A percentile compares a stretch with the other conserved stretches of the same genome.
phyloP scores from a whole-genome alignment of 2,888 invertebrate species.

The Cosmorhoe ocellata region DNA sequence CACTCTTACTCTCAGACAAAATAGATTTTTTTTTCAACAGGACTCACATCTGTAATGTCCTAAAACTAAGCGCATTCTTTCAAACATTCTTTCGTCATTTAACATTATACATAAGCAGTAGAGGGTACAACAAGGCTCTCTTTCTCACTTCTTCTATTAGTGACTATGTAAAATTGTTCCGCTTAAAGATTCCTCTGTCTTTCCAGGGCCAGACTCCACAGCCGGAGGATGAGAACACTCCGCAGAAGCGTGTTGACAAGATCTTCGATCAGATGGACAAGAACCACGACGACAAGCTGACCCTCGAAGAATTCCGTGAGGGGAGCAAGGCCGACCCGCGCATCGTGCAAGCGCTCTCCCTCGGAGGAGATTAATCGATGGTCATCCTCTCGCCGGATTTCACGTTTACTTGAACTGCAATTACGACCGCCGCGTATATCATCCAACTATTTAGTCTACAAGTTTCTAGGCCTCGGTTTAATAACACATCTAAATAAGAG shows the following conservation, averaged over 20 bases:
- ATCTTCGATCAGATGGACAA: slow-evolving; percentile 99
- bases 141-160: too few relatives aligned
- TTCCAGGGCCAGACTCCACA: slow-evolving; percentile 94
- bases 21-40: too few relatives aligned
- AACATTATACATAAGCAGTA: too few relatives aligned
- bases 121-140: too few relatives aligned
- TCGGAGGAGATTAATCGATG: slow-evolving; percentile 88
- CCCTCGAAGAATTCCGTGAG: slow-evolving; percentile 97
- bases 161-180: too few relatives aligned
- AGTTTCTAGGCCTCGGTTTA: background rate
- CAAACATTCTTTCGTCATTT: too few relatives aligned
- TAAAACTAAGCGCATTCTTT: too few relatives aligned
- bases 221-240: slow-evolving; percentile 94
- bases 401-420: slow-evolving; percentile 63
- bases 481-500: too few relatives aligned
- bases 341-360: slow-evolving; percentile 97
- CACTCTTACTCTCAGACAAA: too few relatives aligned
- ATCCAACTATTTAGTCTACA: background rate
- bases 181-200: background rate
- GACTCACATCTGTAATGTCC: too few relatives aligned
- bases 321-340: slow-evolving; percentile 99
- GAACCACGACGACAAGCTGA: slow-evolving; percentile 98
- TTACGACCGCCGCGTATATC: slow-evolving; percentile 46
- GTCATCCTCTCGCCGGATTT: slow-evolving; percentile 79
- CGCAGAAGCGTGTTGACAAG: slow-evolving; percentile 98